phyloP scores from a whole-genome alignment of 2,113 vertebrate genomes.

The Anarhynchus alexandrinus region DNA sequence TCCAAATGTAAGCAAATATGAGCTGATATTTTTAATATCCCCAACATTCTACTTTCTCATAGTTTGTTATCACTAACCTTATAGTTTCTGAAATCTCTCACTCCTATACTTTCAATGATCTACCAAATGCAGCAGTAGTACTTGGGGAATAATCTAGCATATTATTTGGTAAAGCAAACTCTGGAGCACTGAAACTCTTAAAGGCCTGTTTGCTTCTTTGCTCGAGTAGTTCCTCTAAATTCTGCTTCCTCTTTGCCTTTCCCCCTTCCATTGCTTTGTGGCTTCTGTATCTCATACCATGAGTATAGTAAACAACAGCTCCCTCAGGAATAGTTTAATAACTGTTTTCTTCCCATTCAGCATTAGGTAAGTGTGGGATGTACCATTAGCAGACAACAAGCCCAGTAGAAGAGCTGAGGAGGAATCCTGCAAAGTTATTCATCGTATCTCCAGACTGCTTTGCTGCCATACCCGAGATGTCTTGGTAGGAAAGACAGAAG shows the following conservation, averaged over 20 bases:
- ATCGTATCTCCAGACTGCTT: not conserved
- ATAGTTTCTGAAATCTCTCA: not conserved
- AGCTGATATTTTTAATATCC: not conserved
- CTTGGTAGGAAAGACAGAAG: not conserved
- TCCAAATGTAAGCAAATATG: not conserved
- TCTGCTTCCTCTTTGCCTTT: not conserved
- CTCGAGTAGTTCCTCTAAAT: not conserved
- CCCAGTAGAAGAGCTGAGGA: not conserved
- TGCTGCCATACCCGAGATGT: not conserved
- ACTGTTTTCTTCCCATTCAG: not conserved
- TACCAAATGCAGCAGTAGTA: not conserved
- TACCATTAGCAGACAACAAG: not conserved
- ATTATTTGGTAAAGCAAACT: not conserved
- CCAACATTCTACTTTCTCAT: not conserved
- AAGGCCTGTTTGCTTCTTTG: not conserved
- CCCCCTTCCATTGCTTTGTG: not conserved
- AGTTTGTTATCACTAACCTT: not conserved
- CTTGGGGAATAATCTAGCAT: not conserved
- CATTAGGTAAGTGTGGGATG: not conserved
- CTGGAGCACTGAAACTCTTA: not conserved
- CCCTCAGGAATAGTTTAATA: not conserved
- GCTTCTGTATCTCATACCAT: not conserved
- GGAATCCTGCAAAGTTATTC: not conserved
- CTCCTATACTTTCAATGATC: not conserved
- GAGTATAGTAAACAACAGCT: not conserved